Evolutionary conservation across 2,113 vertebrate genomes (phyloP), one percentile per base, ranked within the genome.

Genomic region (Dinomys branickii): DNA sequence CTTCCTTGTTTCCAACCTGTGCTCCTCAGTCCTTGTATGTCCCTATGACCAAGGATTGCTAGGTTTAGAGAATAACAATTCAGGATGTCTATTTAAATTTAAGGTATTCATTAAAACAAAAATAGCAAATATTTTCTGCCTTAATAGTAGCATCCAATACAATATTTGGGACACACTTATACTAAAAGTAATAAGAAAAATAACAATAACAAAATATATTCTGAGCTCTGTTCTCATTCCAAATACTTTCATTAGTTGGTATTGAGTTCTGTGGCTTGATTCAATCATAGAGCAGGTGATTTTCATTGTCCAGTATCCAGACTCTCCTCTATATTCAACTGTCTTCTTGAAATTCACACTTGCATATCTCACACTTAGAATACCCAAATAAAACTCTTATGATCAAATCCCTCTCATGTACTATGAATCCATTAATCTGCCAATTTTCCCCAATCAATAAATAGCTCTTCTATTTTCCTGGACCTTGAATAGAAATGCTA

Each of bases 91-190:
- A 2, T 33, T 84, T 92, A 88, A 80, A 44, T 65, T 75, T 92
- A 59, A 95, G 20, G 54, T 85, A 56, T 19, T 13, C 3, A 56
- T 83, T 65, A 67, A 52, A 88, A 50, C 5, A n/a, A 61, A 56
- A 78, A 14, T 5, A 50, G 58, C 10, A 38, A 80, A 41, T 0
- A 3, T 16, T 71, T 83, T 41, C 35, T 28, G 61, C 58, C 41
- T 84, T 58, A 52, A 78, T 30, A 44, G 30, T 67, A 50, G 35
- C 71, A 9, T 22, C 7, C 41, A 16, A 7, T 22, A 1, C 85
- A 52, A 30, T 6, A 52, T 0, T 13, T n/a, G 1, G 0, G 22
- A 33, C 0, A 13, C 4, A 33, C 3, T 22, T 59, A 69, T 26
- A 44, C 8, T 44, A 24, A 95, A 85, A 78, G 14, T n/a, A 56